Base-by-base conservation (phyloP, 2,888 invertebrate species). In the Eupithecia vulgata region DNA sequence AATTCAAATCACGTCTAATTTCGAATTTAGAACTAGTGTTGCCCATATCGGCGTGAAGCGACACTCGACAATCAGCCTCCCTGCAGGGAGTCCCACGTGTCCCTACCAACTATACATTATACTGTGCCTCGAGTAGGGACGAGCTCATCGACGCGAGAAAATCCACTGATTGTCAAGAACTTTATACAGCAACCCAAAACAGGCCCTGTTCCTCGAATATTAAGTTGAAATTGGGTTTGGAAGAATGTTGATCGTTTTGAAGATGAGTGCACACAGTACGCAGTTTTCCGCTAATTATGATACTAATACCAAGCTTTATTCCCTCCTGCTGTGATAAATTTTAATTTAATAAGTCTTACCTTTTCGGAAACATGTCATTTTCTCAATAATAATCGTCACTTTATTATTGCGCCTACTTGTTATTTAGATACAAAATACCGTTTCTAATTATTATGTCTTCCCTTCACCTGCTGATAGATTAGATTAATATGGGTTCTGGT, bases 11-110 rank as follows among this genome's bases (percentile, higher is more conserved):
- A 62, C 66, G 70, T 42, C 71, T 84, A 81, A 82, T 84, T 85
- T 86, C 83, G 76, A 81, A 85, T 86, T 83, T 86, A 82, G 78
- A 83, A 84, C 82, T 87, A 87, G 88, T 87, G 87, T 77, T 90
- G 91, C 89, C 90, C 89, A 89, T 79, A 45, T 81, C 85, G 87
- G 89, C 90, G 89, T 90, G 84, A 92, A 92, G 82, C 89, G 93
- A 85, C 93, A 88, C 88, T 91, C 88, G 85, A 86, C 92, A 91
- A 93, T 94, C 92, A 92, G 70, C 82, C 83, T 80, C 92, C 75
- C 93, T 74, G 85, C 92, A 90, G 93, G 94, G 87, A 79, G 93
- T 83, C 94, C 89, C 92, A 90, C 93, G 93, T 92, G 93, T 88
- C 80, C 25, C 6, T 65, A 65, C 65, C 37, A 15, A 65, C 40